Conservation (phyloP, 2,888 invertebrate genomes). For the Cephus runcator region DNA sequence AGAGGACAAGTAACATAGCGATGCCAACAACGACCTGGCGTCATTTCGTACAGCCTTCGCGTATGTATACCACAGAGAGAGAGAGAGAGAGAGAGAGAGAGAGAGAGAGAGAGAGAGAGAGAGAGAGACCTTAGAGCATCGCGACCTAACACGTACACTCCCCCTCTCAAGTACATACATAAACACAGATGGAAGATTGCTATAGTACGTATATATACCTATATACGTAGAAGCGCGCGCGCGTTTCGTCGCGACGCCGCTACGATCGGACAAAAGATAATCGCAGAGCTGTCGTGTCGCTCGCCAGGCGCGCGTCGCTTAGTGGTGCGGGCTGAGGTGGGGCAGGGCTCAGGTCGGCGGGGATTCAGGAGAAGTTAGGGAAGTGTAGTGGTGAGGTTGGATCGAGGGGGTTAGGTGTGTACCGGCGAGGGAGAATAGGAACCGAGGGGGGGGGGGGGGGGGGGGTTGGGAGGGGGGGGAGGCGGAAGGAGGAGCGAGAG, state of each 20-base stretch:
- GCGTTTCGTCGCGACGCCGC: conserved; percentile 11
- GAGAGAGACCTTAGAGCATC: not conserved
- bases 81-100: not conserved
- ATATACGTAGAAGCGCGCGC: not conserved
- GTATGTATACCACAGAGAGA: not conserved
- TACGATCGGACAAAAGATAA: conserved; percentile 37
- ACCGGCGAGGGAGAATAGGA: conserved; percentile 19
- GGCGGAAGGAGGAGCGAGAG: conserved; percentile 28
- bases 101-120: not conserved
- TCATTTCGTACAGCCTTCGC: not conserved
- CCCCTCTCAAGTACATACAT: not conserved
- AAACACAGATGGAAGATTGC: not conserved
- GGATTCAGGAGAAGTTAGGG: conserved; percentile 41
- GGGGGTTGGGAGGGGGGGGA: not conserved
- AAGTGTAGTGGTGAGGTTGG: not conserved
- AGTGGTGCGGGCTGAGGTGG: conserved; percentile 25
- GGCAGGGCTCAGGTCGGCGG: conserved; percentile 26
- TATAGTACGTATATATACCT: not conserved
- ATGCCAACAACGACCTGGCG: not conserved
- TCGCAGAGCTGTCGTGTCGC: conserved; percentile 29
- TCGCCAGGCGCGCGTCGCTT: conserved; percentile 16
- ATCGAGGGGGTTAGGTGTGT: conserved; percentile 21
- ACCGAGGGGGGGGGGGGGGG: conserved; percentile 6
- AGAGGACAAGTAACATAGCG: not conserved
- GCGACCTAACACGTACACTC: not conserved